Conservation (phyloP, 2,797 vertebrate genomes). For the Hephaestus fuliginosus region DNA sequence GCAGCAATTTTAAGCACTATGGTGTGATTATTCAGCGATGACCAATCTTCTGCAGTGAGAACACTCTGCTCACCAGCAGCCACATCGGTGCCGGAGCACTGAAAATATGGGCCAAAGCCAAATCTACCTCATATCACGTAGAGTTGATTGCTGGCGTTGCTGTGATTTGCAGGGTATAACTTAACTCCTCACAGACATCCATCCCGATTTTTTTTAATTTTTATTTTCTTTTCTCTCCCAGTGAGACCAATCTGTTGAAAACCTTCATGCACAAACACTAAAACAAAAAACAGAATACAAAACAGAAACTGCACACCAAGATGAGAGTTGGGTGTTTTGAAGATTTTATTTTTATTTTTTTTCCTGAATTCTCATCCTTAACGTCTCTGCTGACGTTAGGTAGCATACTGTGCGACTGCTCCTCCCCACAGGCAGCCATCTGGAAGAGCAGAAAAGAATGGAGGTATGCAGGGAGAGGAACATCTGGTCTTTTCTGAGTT, state of each 20-base stretch:
- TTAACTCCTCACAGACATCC: conserved; percentile 10
- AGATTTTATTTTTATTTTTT: conserved; percentile 29
- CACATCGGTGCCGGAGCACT: conserved; percentile 42
- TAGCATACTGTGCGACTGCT: conserved; percentile 56
- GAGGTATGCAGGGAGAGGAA: conserved; percentile 74
- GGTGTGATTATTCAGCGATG: conserved; percentile 26
- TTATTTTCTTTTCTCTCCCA: background rate
- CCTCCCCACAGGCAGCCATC: conserved; percentile 74
- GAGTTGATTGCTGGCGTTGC: conserved; percentile 32
- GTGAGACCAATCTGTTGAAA: conserved; percentile 9
- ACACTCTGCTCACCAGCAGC: conserved; percentile 36
- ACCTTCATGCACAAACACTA: background rate
- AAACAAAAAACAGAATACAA: background rate
- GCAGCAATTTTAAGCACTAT: background rate
- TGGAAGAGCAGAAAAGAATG: conserved; percentile 64
- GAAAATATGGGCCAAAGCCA: conserved; percentile 48
- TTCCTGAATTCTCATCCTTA: conserved; percentile 33
- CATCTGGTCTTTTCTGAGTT: conserved; percentile 75
- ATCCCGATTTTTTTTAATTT: background rate
- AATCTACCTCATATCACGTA: conserved; percentile 42
- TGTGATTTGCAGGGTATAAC: conserved; percentile 15
- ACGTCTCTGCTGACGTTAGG: conserved; percentile 46
- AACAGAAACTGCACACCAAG: conserved; percentile 1
- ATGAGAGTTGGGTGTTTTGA: conserved; percentile 22
- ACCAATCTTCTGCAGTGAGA: conserved; percentile 25